Conservation (phyloP, 35 echinoderm and acorn worm species). For the Heliocidaris erythrogramma region DNA sequence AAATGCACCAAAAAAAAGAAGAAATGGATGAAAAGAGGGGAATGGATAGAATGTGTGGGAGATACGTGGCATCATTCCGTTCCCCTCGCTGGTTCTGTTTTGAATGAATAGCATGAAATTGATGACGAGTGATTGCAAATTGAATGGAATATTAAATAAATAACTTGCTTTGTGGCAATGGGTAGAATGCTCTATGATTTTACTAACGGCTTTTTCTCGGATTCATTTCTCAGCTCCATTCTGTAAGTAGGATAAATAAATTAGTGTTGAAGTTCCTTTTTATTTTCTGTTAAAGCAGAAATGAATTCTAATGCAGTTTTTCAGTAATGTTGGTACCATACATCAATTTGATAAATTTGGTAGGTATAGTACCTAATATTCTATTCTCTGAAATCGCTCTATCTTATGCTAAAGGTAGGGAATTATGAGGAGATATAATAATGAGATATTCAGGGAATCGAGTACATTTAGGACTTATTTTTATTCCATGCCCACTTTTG, state of each 20-base stretch:
- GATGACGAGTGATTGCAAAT: neutral
- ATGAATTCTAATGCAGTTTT: too few relatives aligned
- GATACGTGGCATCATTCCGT: neutral
- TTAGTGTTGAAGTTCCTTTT: neutral
- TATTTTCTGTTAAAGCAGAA: neutral
- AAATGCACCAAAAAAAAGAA: neutral
- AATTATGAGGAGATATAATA: too few relatives aligned
- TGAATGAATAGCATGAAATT: constrained; percentile 1
- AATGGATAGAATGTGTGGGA: neutral
- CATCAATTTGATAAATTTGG: too few relatives aligned
- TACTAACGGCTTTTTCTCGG: neutral
- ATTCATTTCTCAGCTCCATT: neutral
- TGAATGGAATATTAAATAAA: neutral
- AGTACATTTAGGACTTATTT: too few relatives aligned
- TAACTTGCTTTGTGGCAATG: neutral
- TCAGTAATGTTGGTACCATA: too few relatives aligned
- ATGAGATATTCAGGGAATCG: too few relatives aligned
- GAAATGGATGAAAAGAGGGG: neutral
- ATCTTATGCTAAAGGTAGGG: too few relatives aligned
- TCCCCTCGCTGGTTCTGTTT: neutral
- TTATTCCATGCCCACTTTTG: too few relatives aligned
- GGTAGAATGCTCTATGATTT: neutral
- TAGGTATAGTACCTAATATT: too few relatives aligned
- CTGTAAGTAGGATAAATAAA: neutral
- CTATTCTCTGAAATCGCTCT: too few relatives aligned